These are phyloP conservation scores for Atta cephalotes DNA, from an alignment of 1,140 invertebrate species.

Conservation along the genomic window DNA sequence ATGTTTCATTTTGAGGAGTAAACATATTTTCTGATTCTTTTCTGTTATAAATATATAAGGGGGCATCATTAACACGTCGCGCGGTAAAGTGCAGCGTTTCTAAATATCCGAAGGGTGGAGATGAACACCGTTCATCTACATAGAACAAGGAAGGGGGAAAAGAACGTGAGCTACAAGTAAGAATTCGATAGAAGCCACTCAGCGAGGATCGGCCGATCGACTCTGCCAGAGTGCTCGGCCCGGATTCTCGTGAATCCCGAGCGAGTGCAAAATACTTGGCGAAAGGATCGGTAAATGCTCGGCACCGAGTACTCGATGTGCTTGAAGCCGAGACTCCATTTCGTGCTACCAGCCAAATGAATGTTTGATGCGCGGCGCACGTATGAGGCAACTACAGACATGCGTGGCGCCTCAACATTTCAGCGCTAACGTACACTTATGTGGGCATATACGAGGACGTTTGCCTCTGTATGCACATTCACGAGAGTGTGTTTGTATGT, in stretches of 20 bases:
- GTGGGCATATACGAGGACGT: conserved; percentile 4
- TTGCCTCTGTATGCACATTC: not conserved
- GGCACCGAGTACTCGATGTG: conserved; percentile 17
- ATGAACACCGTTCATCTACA: conserved; percentile 6
- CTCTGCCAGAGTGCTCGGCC: conserved; percentile 27
- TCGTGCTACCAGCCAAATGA: conserved; percentile 69
- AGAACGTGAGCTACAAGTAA: not conserved
- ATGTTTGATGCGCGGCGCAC: conserved; percentile 76
- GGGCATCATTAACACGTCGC: conserved; percentile 5
- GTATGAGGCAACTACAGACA: conserved; percentile 66
- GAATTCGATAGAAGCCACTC: conserved; percentile 7
- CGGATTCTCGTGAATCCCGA: conserved; percentile 61
- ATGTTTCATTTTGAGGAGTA: not conserved
- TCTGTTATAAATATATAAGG: conserved; percentile 13
- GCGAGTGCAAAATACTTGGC: conserved; percentile 67
- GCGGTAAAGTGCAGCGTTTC: conserved; percentile 14
- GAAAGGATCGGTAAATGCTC: conserved; percentile 71
- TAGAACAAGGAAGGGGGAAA: not conserved
- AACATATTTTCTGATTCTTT: not conserved
- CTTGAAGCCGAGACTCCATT: conserved; percentile 64
- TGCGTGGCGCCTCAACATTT: conserved; percentile 37
- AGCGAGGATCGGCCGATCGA: conserved; percentile 23
- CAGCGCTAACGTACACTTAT: conserved; percentile 44
- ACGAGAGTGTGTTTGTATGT: not conserved
- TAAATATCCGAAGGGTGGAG: conserved; percentile 29